These are phyloP conservation scores for Pica pica DNA, from an alignment of 2,113 vertebrate species.

Conservation along the genomic window DNA sequence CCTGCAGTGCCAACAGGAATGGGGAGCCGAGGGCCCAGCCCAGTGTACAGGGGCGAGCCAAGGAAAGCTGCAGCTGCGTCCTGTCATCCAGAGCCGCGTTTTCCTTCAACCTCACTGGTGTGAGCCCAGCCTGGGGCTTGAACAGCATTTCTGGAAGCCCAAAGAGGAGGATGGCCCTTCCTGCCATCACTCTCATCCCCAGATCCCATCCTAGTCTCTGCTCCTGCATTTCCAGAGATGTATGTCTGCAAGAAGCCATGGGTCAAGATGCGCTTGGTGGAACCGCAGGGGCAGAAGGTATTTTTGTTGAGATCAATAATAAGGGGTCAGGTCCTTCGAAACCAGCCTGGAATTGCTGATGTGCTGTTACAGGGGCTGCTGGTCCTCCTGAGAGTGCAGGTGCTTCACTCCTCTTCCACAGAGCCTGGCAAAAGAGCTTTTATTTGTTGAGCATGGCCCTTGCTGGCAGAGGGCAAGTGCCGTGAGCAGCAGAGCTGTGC, in stretches of 20 bases:
- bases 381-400: neutral
- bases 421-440: neutral
- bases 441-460: neutral
- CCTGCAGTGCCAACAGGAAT: neutral
- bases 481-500: neutral
- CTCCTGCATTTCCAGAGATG: neutral
- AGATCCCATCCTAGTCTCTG: neutral
- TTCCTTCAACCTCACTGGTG: accelerated
- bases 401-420: neutral
- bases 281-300: accelerated
- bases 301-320: neutral
- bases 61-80: neutral
- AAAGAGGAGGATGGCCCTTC: neutral
- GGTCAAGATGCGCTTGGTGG: too few species aligned
- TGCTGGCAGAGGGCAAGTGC: neutral
- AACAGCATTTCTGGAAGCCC: neutral
- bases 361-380: neutral
- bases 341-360: neutral
- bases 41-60: accelerated
- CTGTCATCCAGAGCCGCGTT: neutral
- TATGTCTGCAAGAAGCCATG: accelerated
- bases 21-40: neutral
- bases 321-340: neutral
- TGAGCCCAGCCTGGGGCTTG: neutral
- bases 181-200: neutral